Conservation (phyloP, 2,888 invertebrate species). For the Plagodis dolabraria region DNA sequence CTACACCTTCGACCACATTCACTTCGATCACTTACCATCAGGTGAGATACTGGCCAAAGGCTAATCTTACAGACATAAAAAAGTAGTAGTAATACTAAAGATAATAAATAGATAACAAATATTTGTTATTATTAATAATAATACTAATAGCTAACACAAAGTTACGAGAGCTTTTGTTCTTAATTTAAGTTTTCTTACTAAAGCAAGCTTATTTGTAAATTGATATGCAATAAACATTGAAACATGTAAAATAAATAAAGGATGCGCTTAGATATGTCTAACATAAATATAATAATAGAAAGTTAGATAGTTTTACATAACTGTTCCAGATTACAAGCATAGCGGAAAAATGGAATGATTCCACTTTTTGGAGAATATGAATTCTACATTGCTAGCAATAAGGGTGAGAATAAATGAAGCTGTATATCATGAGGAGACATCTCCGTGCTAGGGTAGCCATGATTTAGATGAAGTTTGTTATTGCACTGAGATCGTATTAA, state of each 20-base stretch:
- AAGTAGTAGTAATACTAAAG: too few species aligned
- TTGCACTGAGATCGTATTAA: too few species aligned
- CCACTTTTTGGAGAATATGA: not conserved
- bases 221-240: not conserved
- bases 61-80: too few species aligned
- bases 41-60: too few species aligned
- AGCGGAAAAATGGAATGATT: slow-evolving; percentile 13
- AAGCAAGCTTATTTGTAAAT: not conserved
- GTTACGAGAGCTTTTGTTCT: too few species aligned
- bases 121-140: too few species aligned
- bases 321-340: slow-evolving; percentile 13
- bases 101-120: too few species aligned
- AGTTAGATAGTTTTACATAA: slow-evolving; percentile 4
- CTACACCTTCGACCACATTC: too few species aligned
- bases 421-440: slow-evolving; percentile 22
- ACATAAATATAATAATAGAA: not conserved
- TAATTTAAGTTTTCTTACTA: too few species aligned
- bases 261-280: not conserved
- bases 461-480: not conserved
- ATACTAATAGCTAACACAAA: too few species aligned
- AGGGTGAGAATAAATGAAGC: slow-evolving; percentile 8
- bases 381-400: slow-evolving; percentile 19
- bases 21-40: too few species aligned
- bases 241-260: slow-evolving; percentile 1
- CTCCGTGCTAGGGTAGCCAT: slow-evolving; percentile 19